Percentiles rank a stretch among this genome's conserved stretches.
Conservation (phyloP, 2,888 invertebrate genomes). For the Microplitis manilae region DNA sequence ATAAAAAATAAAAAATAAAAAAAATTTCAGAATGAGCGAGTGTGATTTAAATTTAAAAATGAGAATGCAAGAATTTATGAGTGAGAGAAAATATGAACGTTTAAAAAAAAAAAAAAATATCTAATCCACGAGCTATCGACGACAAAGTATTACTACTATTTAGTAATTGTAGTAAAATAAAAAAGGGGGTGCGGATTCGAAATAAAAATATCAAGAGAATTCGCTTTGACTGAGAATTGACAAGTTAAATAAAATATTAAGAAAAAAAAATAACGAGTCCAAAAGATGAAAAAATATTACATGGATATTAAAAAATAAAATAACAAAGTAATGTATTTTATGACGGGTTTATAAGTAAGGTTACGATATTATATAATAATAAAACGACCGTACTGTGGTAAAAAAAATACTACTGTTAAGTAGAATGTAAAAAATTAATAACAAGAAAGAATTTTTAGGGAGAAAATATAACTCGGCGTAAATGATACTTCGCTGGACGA, state of each 20-base stretch:
- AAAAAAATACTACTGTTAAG: slow-evolving; percentile 49
- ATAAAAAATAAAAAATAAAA: slow-evolving; percentile 35
- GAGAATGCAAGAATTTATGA: background rate
- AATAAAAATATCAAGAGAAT: slow-evolving; percentile 6
- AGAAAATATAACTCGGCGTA: slow-evolving; percentile 35
- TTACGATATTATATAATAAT: slow-evolving; percentile 57
- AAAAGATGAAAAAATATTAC: slow-evolving; percentile 51
- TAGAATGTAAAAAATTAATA: slow-evolving; percentile 45
- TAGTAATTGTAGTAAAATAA: no score
- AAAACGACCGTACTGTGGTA: slow-evolving; percentile 54
- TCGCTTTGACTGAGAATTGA: slow-evolving; percentile 19
- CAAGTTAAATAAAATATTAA: slow-evolving; percentile 28
- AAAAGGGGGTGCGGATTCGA: slow-evolving; percentile 33
- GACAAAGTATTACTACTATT: background rate
- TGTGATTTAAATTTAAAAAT: slow-evolving; percentile 16
- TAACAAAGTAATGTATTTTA: slow-evolving; percentile 68
- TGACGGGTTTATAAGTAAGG: slow-evolving; percentile 69
- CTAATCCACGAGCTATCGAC: slow-evolving; percentile 16
- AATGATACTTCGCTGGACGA: slow-evolving; percentile 44
- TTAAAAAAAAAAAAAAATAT: background rate
- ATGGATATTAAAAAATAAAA: slow-evolving; percentile 54
- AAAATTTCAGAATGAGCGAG: slow-evolving; percentile 43
- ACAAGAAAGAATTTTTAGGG: slow-evolving; percentile 26
- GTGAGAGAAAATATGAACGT: background rate
- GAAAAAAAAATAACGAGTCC: slow-evolving; percentile 39